A percentile compares a stretch with the other conserved stretches of the same genome.
These are phyloP conservation scores for Numenius phaeopus DNA, from an alignment of 2,797 vertebrate species.

Conservation along the genomic window DNA sequence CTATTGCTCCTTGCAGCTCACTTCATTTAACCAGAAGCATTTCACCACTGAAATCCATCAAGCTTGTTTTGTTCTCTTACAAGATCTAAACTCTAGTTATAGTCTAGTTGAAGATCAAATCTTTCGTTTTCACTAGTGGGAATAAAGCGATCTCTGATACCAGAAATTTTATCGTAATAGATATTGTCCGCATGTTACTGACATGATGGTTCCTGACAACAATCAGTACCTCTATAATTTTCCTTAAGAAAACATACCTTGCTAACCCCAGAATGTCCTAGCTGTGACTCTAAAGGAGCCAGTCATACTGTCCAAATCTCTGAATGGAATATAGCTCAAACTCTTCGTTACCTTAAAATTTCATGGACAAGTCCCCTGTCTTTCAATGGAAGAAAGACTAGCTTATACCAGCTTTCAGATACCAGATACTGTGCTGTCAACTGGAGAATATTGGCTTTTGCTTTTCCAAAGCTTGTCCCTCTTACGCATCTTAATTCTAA, in stretches of 20 bases:
- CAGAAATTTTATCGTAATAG: not conserved
- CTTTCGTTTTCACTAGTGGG: not conserved
- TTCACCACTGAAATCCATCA: constrained; percentile 28
- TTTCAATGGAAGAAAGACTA: not conserved
- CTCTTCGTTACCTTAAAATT: not conserved
- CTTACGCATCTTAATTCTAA: not conserved
- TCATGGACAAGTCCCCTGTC: not conserved
- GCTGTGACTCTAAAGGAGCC: not conserved
- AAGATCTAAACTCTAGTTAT: not conserved
- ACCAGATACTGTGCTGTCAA: not conserved
- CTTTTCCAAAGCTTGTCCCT: not conserved
- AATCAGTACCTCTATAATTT: not conserved
- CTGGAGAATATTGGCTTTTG: not conserved
- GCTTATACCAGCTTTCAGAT: not conserved
- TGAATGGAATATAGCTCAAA: not conserved
- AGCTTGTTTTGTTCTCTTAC: constrained; percentile 4
- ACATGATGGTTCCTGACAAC: not conserved
- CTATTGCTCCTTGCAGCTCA: constrained; percentile 53
- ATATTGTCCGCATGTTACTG: not conserved
- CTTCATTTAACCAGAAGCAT: constrained; percentile 42
- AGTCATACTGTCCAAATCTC: not conserved
- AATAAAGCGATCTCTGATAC: not conserved
- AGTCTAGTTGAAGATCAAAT: constrained; percentile 10
- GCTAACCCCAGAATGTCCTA: not conserved
- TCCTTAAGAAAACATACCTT: not conserved